Evolutionary conservation across 2,888 invertebrate species (phyloP).

Genomic region (Pheosia tremula): DNA sequence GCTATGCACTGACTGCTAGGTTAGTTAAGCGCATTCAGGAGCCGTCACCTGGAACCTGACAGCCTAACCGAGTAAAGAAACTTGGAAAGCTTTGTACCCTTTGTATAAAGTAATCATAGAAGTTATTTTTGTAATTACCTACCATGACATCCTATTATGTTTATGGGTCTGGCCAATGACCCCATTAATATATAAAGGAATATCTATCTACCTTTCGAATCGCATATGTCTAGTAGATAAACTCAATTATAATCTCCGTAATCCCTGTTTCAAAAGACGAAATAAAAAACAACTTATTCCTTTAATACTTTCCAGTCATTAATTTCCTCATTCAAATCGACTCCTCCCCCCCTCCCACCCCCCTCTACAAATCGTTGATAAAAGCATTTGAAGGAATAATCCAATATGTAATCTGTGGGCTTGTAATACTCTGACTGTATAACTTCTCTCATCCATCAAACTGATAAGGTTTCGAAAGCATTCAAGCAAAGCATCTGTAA

Average conservation of each 20-base stretch:
- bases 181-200: no score
- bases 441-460: constrained; percentile 39
- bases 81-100: constrained; percentile 20
- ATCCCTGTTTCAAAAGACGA: not conserved
- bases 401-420: not conserved
- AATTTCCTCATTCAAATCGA: not conserved
- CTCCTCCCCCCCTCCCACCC: no score
- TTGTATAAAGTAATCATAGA: constrained; percentile 12
- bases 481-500: constrained; percentile 18
- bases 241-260: no score
- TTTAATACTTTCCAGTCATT: not conserved
- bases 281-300: not conserved
- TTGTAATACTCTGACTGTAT: constrained; percentile 16
- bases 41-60: constrained; percentile 32
- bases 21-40: constrained; percentile 37
- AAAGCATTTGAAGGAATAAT: not conserved
- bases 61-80: constrained; percentile 25
- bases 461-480: constrained; percentile 18
- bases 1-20: constrained; percentile 9
- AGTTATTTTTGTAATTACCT: not conserved
- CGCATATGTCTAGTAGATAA: no score
- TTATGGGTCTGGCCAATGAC: no score
- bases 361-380: not conserved
- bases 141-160: no score
- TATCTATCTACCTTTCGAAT: no score